phyloP scores from a whole-genome alignment of 2,888 invertebrate genomes.

The Isotomurus palustris region DNA sequence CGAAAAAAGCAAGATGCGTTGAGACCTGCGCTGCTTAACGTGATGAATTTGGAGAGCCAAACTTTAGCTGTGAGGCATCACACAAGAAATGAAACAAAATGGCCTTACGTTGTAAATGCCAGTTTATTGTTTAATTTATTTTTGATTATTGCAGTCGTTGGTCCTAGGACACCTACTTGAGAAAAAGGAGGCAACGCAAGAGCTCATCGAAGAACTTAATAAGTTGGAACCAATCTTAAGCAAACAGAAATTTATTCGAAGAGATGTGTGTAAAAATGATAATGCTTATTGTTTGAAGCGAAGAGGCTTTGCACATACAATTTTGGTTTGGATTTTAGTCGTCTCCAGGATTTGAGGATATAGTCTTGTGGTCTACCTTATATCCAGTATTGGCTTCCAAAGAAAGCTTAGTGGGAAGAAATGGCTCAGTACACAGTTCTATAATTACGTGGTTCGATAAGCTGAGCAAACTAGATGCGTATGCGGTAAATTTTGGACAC shows the following conservation, averaged over 20 bases:
- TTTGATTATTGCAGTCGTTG: slow-evolving; percentile 26
- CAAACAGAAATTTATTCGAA: neutral
- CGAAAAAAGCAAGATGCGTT: too few relatives aligned
- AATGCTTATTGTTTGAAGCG: too few relatives aligned
- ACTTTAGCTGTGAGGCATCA: too few relatives aligned
- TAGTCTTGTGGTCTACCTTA: slow-evolving; percentile 67
- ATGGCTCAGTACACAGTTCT: slow-evolving; percentile 56
- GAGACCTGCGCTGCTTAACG: too few relatives aligned
- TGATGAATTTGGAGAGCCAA: too few relatives aligned
- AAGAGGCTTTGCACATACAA: too few relatives aligned
- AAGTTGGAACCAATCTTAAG: neutral
- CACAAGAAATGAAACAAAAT: too few relatives aligned
- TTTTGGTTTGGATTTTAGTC: too few relatives aligned
- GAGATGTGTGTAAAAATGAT: neutral
- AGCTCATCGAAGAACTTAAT: neutral
- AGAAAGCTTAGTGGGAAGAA: slow-evolving; percentile 57
- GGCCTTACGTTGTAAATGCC: too few relatives aligned
- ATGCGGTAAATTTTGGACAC: slow-evolving; percentile 31
- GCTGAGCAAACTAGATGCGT: slow-evolving; percentile 19
- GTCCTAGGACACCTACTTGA: slow-evolving; percentile 25
- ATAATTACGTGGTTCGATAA: slow-evolving; percentile 59
- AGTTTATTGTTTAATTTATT: too few relatives aligned
- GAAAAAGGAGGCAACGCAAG: slow-evolving; percentile 33
- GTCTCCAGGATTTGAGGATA: slow-evolving; percentile 61
- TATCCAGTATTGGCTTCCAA: slow-evolving; percentile 60